Percentiles rank a stretch among this genome's conserved stretches.
These are phyloP conservation scores for Coreoperca whiteheadi DNA, from an alignment of 2,113 vertebrate genomes.

Conservation along the genomic window DNA sequence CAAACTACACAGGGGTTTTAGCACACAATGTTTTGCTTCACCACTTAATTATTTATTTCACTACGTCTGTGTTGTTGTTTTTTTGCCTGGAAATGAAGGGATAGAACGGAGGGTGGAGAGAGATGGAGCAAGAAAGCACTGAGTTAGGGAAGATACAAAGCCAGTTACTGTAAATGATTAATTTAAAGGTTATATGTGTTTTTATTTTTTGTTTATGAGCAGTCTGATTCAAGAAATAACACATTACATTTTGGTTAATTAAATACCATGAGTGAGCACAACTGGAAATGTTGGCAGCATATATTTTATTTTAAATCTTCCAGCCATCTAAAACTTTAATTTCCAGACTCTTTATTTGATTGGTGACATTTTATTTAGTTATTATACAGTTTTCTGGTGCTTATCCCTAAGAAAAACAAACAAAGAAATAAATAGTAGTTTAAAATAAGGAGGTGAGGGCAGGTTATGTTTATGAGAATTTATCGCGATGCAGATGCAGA, in stretches of 20 bases:
- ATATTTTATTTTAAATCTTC: constrained; percentile 7
- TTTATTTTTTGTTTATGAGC: constrained; percentile 4
- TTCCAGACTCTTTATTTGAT: background rate
- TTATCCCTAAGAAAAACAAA: background rate
- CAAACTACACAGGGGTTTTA: constrained; percentile 89
- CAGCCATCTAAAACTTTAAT: background rate
- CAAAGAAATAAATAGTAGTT: background rate
- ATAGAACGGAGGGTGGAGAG: constrained; percentile 28
- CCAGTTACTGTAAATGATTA: constrained; percentile 15
- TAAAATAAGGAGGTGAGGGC: background rate
- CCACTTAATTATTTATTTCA: constrained; percentile 80
- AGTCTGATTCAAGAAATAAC: background rate
- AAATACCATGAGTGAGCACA: background rate
- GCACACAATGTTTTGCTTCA: constrained; percentile 86
- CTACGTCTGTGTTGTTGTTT: constrained; percentile 65
- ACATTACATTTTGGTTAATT: background rate
- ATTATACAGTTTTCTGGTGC: background rate
- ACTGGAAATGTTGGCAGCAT: background rate
- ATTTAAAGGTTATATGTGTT: constrained; percentile 1
- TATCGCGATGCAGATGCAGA: background rate
- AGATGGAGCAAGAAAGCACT: constrained; percentile 34
- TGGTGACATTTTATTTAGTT: background rate
- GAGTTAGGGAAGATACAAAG: constrained; percentile 32
- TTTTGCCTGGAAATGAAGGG: constrained; percentile 46
- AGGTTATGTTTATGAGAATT: background rate